Evolutionary conservation across 2,888 invertebrate species (phyloP).

Genomic region (Sphinx pinastri): DNA sequence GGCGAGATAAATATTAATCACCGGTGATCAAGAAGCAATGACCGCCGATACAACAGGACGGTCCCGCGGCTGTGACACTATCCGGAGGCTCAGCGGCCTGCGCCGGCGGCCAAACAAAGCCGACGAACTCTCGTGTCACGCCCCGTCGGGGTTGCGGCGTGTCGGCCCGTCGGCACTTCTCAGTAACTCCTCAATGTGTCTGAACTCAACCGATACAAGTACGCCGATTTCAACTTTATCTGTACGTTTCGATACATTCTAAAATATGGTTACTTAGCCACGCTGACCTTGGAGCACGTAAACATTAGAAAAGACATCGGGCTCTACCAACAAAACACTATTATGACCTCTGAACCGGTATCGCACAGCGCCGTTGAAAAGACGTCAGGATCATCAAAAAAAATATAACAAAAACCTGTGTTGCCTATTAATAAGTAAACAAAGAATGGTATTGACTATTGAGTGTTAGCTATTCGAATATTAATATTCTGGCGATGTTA

Average conservation of each 20-base stretch:
- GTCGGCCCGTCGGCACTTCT: background rate
- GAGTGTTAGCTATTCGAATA: slow-evolving; percentile 55
- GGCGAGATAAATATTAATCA: slow-evolving; percentile 47
- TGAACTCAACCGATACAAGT: background rate
- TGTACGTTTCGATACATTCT: slow-evolving; percentile 12
- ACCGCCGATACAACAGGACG: slow-evolving; percentile 66
- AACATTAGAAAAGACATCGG: slow-evolving; percentile 34
- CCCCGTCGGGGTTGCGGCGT: background rate
- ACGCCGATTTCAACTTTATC: background rate
- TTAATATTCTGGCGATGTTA: slow-evolving; percentile 77
- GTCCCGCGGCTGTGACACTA: slow-evolving; percentile 31
- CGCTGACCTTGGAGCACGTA: slow-evolving; percentile 42
- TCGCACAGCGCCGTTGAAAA: slow-evolving; percentile 37
- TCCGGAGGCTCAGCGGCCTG: slow-evolving; percentile 19
- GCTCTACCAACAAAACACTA: slow-evolving; percentile 35
- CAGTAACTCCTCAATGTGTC: slow-evolving; percentile 9
- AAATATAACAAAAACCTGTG: slow-evolving; percentile 50
- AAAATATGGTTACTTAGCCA: slow-evolving; percentile 11
- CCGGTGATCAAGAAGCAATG: slow-evolving; percentile 72
- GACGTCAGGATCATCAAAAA: slow-evolving; percentile 45
- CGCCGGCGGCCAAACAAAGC: slow-evolving; percentile 37
- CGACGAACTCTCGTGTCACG: slow-evolving; percentile 46
- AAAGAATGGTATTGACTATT: slow-evolving; percentile 54
- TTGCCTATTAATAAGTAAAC: slow-evolving; percentile 47
- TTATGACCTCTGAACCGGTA: slow-evolving; percentile 44